A percentile compares a stretch with the other conserved stretches of the same genome.
These are phyloP conservation scores for Drosophila kanapiae DNA, from an alignment of 1,140 invertebrate species.

Conservation along the genomic window DNA sequence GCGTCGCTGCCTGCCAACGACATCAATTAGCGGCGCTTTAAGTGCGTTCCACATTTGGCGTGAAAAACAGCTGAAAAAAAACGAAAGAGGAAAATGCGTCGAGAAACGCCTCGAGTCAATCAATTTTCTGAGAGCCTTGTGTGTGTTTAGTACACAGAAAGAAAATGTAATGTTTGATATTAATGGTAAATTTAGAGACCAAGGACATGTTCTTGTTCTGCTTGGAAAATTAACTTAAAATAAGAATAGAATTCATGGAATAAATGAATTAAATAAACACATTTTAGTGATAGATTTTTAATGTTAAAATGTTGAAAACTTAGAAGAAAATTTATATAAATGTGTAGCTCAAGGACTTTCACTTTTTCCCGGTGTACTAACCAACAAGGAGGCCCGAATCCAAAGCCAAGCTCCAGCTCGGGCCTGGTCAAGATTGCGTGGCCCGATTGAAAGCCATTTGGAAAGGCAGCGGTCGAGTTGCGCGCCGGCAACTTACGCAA, in stretches of 20 bases:
- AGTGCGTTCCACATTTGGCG: conserved; percentile 77
- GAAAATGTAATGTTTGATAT: neutral
- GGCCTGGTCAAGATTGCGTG: conserved; percentile 66
- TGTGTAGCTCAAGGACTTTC: neutral
- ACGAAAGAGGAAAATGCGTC: conserved; percentile 63
- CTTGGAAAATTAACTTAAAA: neutral
- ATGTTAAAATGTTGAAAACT: neutral
- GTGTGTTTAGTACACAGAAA: conserved; percentile 4
- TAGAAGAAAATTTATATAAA: too few species aligned
- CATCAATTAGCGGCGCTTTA: conserved; percentile 79
- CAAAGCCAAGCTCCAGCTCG: conserved; percentile 12
- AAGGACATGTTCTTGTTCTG: too few species aligned
- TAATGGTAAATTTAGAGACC: too few species aligned
- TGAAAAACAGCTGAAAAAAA: conserved; percentile 65
- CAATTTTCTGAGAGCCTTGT: conserved; percentile 53
- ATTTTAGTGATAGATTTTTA: too few species aligned
- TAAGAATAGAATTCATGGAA: too few species aligned
- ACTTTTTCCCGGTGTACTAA: neutral
- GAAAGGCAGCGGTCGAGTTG: conserved; percentile 73
- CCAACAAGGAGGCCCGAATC: conserved; percentile 32
- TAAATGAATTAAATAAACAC: too few species aligned
- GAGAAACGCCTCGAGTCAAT: conserved; percentile 80
- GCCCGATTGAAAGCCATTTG: conserved; percentile 74
- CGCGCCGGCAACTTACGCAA: conserved; percentile 73
- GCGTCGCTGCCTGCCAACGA: conserved; percentile 62